Percentiles rank a stretch among this genome's conserved stretches.
These are phyloP conservation scores for Ennomos quercinarius DNA, from an alignment of 2,888 invertebrate species.

Conservation along the genomic window DNA sequence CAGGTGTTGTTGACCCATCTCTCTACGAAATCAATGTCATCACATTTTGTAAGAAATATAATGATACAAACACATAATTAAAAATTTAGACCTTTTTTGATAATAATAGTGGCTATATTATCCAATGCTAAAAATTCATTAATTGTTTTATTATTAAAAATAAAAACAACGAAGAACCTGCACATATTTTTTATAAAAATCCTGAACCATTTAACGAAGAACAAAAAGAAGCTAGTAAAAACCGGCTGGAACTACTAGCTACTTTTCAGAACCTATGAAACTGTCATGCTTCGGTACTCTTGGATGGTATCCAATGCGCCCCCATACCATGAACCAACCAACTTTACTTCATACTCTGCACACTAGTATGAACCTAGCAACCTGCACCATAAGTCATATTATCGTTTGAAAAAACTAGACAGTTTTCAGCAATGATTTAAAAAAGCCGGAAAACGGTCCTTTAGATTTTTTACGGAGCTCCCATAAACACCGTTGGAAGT, in stretches of 20 bases:
- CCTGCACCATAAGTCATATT: not conserved
- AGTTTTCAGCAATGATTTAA: slow-evolving; percentile 22
- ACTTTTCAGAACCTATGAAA: slow-evolving; percentile 62
- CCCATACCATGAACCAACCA: slow-evolving; percentile 31
- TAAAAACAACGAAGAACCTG: not conserved
- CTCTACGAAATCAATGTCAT: no score
- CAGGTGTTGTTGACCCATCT: no score
- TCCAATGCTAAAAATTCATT: no score
- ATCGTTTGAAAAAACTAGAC: not conserved
- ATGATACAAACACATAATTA: no score
- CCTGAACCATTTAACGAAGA: slow-evolving; percentile 5
- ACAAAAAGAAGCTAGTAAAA: slow-evolving; percentile 43
- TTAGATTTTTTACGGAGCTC: slow-evolving; percentile 27
- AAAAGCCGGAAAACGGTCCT: slow-evolving; percentile 26
- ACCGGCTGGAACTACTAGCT: slow-evolving; percentile 49
- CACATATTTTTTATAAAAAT: slow-evolving; percentile 7
- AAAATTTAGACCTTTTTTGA: no score
- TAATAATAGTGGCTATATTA: no score
- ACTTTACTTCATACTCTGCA: slow-evolving; percentile 29
- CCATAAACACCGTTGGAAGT: slow-evolving; percentile 27
- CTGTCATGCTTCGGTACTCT: slow-evolving; percentile 55
- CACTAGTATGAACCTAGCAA: slow-evolving; percentile 7
- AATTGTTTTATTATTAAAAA: no score
- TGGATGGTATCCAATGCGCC: slow-evolving; percentile 43
- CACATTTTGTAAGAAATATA: no score